phyloP scores from a whole-genome alignment of 2,888 invertebrate genomes.

The Yponomeuta malinellus region DNA sequence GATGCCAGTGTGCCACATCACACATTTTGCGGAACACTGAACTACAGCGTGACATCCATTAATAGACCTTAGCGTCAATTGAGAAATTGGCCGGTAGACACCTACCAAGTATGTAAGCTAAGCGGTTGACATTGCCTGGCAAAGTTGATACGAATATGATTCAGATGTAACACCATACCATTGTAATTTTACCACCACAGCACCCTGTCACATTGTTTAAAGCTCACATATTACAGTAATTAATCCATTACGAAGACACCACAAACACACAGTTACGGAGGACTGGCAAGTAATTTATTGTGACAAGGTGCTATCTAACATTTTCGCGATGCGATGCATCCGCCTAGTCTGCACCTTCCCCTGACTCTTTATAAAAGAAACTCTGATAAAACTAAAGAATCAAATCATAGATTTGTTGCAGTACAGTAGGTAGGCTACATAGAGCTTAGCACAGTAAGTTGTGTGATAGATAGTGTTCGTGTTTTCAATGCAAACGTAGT shows the following conservation, averaged over 20 bases:
- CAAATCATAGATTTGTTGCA: constrained; percentile 1
- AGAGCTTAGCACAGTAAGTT: background rate
- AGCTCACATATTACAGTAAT: background rate
- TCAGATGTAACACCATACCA: background rate
- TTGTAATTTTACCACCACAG: background rate
- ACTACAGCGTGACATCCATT: too few relatives aligned
- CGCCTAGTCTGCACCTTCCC: background rate
- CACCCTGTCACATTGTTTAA: background rate
- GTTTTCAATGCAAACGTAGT: background rate
- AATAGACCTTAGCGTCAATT: background rate
- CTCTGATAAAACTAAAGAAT: background rate
- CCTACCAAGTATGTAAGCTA: background rate
- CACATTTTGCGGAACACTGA: too few relatives aligned
- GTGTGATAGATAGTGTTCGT: constrained; percentile 3
- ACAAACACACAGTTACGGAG: too few relatives aligned
- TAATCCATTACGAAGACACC: too few relatives aligned
- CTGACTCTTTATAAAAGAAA: background rate
- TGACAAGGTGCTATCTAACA: background rate
- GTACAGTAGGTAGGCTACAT: background rate
- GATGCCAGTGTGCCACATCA: too few relatives aligned
- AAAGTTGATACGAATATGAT: background rate
- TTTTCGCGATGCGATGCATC: background rate
- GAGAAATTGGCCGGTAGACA: background rate
- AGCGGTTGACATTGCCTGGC: background rate
- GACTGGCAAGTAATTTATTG: too few relatives aligned